phyloP scores from a whole-genome alignment of 2,888 invertebrate genomes.

The Oscheius sp. region DNA sequence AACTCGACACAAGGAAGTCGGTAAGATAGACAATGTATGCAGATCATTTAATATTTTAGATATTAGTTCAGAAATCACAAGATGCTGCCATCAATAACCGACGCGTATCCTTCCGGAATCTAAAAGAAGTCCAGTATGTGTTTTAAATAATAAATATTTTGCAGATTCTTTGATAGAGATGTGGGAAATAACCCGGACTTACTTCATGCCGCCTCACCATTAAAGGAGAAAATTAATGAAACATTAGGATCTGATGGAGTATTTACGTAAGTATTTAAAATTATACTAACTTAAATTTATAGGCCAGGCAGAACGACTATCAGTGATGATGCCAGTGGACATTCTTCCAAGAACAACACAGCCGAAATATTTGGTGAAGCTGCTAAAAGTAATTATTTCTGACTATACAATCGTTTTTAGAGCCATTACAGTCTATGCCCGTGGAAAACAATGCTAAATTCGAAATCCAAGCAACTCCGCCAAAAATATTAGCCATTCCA shows the following conservation, averaged over 20 bases:
- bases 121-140: constrained; percentile 26
- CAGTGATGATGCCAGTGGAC: background rate
- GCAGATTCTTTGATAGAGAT: constrained; percentile 16
- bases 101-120: constrained; percentile 16
- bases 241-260: constrained; percentile 31
- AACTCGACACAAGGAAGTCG: no score
- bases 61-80: no score
- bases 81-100: background rate
- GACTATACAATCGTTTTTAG: background rate
- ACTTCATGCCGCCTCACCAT: background rate
- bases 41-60: no score
- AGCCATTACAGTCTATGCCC: background rate
- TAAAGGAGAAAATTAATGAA: constrained; percentile 29
- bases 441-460: background rate
- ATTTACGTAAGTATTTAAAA: constrained; percentile 3
- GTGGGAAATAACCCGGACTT: constrained; percentile 3
- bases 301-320: constrained; percentile 7
- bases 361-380: background rate
- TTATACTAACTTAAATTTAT: background rate
- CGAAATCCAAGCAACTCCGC: background rate
- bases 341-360: background rate
- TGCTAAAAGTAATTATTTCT: background rate
- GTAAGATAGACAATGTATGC: no score
- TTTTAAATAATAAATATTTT: background rate
- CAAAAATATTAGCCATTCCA: background rate